phyloP scores from a whole-genome alignment of 2,888 invertebrate species.

The Cancer borealis region DNA sequence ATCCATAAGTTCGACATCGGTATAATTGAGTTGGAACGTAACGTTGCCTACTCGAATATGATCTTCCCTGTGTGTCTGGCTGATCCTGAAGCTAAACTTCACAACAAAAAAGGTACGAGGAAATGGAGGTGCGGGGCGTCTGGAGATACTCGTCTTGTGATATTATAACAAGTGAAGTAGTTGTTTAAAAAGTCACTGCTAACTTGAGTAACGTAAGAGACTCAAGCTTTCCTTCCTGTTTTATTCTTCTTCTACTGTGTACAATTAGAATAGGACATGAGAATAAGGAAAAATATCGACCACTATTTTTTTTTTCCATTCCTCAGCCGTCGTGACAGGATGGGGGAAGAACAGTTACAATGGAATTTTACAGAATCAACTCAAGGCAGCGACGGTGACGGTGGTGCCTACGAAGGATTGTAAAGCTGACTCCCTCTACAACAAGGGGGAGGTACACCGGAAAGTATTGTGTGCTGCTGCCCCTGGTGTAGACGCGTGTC shows the following conservation, averaged over 20 bases:
- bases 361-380: background rate
- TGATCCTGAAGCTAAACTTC: background rate
- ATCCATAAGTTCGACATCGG: conserved; percentile 59
- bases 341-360: conserved; percentile 52
- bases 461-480: conserved; percentile 62
- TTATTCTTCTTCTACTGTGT: background rate
- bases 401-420: conserved; percentile 56
- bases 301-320: background rate
- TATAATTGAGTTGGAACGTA: conserved; percentile 31
- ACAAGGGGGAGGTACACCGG: conserved; percentile 25
- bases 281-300: background rate
- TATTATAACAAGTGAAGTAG: background rate
- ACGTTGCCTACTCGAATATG: conserved; percentile 44
- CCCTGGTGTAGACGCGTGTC: conserved; percentile 61
- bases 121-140: too few relatives aligned
- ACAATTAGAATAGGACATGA: background rate
- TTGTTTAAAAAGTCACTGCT: background rate
- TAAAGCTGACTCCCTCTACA: conserved; percentile 37
- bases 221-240: too few relatives aligned
- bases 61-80: conserved; percentile 67
- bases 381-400: conserved; percentile 55
- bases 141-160: background rate
- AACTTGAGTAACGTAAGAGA: too few relatives aligned
- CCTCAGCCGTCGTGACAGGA: conserved; percentile 64
- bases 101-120: background rate